Conservation (phyloP, 1,140 invertebrate genomes). For the Lucilia cuprina region DNA sequence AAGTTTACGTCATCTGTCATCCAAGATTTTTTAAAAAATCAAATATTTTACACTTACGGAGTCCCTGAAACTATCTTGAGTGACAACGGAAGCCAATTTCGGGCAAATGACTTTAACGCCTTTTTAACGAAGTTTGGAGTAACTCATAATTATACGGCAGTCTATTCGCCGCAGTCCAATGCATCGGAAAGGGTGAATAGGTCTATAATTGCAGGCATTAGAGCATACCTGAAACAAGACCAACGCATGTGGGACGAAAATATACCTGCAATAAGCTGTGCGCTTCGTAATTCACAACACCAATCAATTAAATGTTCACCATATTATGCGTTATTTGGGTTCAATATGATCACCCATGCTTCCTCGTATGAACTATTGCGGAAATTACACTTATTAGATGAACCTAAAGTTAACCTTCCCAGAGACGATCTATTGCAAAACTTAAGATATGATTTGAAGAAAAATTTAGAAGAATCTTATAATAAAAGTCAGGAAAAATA, state of each 20-base stretch:
- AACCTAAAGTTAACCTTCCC: too few relatives aligned
- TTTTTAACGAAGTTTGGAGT: neutral
- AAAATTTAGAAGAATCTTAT: too few relatives aligned
- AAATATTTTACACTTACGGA: slow-evolving; percentile 13
- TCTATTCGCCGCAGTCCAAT: too few relatives aligned
- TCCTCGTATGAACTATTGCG: too few relatives aligned
- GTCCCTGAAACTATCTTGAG: neutral
- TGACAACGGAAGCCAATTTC: slow-evolving; percentile 24
- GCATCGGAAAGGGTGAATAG: neutral
- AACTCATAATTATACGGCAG: neutral
- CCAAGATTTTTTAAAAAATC: slow-evolving; percentile 7
- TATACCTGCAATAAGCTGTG: neutral
- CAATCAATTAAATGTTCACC: neutral
- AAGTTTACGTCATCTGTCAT: neutral
- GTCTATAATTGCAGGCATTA: neutral
- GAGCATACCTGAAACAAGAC: neutral
- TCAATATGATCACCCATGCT: too few relatives aligned
- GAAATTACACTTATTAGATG: too few relatives aligned
- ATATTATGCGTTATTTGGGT: too few relatives aligned
- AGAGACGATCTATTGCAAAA: too few relatives aligned
- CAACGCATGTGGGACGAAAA: neutral
- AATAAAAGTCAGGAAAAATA: too few relatives aligned
- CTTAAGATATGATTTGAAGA: too few relatives aligned
- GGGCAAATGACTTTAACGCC: too few relatives aligned
- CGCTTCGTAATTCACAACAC: neutral